Conservation (phyloP, 2,888 invertebrate species). For the Agrenia bidenticulata region DNA sequence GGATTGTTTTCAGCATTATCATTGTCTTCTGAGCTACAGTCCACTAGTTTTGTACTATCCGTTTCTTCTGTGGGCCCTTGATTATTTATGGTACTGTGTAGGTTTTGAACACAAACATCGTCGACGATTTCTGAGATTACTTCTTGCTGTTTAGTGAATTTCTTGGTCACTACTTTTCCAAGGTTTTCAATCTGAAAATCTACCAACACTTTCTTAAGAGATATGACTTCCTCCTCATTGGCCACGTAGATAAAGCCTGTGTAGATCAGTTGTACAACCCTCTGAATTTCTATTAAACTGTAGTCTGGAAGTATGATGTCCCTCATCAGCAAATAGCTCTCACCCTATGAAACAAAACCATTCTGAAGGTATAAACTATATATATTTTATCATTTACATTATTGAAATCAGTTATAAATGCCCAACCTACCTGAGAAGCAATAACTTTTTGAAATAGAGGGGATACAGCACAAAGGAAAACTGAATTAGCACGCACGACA, state of each 20-base stretch:
- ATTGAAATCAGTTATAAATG: too few species aligned
- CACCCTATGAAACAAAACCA: conserved; percentile 24
- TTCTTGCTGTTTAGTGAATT: too few species aligned
- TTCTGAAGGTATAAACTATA: not conserved
- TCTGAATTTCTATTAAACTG: conserved; percentile 19
- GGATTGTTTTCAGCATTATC: too few species aligned
- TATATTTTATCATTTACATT: not conserved
- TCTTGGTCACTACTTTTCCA: not conserved
- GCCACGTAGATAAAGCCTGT: conserved; percentile 24
- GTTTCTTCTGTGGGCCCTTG: too few species aligned
- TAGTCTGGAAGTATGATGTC: conserved; percentile 31
- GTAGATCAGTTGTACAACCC: conserved; percentile 29
- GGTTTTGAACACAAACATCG: too few species aligned
- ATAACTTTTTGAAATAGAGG: conserved; percentile 21
- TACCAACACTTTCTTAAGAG: conserved; percentile 13
- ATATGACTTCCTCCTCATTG: conserved; percentile 11
- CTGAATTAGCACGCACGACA: conserved; percentile 20
- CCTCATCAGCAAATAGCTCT: conserved; percentile 17
- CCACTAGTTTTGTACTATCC: too few species aligned
- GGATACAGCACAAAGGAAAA: conserved; percentile 25
- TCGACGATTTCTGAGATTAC: too few species aligned
- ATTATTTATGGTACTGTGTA: too few species aligned
- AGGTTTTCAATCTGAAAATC: conserved; percentile 23
- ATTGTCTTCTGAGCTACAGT: too few species aligned
- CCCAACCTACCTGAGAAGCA: conserved; percentile 31